phyloP scores from a whole-genome alignment of 2,888 invertebrate species.

The Amphipyra berbera region DNA sequence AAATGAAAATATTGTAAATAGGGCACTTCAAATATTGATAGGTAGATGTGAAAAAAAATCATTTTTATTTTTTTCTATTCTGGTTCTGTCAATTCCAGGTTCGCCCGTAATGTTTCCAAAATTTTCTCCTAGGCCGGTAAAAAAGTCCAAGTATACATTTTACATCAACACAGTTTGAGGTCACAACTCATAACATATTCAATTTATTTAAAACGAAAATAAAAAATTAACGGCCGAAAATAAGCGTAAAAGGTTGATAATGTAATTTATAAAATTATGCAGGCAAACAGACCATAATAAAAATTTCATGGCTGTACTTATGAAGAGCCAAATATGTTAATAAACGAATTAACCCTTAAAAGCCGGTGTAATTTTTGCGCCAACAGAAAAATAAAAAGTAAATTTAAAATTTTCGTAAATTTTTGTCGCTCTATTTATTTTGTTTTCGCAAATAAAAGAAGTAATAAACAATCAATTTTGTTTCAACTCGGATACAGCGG shows the following conservation, averaged over 20 bases:
- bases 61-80: no score
- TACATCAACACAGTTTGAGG: no score
- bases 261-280: slow-evolving; percentile 39
- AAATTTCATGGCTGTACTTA: slow-evolving; percentile 25
- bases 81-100: no score
- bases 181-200: no score
- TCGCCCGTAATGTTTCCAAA: no score
- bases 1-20: no score
- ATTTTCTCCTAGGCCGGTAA: no score
- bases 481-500: slow-evolving; percentile 44
- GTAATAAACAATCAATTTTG: slow-evolving; percentile 56
- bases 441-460: slow-evolving; percentile 39
- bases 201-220: no score
- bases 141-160: no score
- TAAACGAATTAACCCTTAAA: slow-evolving; percentile 42
- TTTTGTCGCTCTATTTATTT: slow-evolving; percentile 22
- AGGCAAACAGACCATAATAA: slow-evolving; percentile 32
- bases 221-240: no score
- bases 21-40: no score
- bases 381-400: slow-evolving; percentile 15
- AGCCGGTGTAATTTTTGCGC: slow-evolving; percentile 8
- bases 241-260: slow-evolving; percentile 1
- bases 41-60: no score
- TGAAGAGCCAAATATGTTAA: slow-evolving; percentile 37
- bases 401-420: background rate